These are phyloP conservation scores for Cheilinus undulatus DNA, from an alignment of 2,113 vertebrate genomes.

Conservation along the genomic window DNA sequence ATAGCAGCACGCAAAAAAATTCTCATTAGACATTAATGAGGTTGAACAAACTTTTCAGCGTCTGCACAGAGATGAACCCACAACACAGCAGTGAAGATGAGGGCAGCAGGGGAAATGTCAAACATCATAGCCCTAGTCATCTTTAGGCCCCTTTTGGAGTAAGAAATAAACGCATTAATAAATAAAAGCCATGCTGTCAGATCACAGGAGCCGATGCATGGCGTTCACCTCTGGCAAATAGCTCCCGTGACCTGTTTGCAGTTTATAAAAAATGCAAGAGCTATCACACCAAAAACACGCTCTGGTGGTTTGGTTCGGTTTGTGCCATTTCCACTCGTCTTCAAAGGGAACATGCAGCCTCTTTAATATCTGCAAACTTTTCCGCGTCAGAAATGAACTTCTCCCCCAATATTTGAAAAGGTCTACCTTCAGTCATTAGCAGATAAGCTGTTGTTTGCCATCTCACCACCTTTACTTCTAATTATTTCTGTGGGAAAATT, in stretches of 20 bases:
- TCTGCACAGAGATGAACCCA: conserved; percentile 8
- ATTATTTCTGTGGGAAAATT: conserved; percentile 60
- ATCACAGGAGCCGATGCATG: conserved; percentile 34
- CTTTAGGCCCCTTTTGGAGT: conserved; percentile 32
- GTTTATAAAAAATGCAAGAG: conserved; percentile 62
- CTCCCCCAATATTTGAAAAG: background rate
- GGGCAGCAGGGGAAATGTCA: conserved; percentile 25
- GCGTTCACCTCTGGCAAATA: conserved; percentile 59
- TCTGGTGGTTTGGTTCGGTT: conserved; percentile 31
- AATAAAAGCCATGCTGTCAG: conserved; percentile 37
- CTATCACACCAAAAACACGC: conserved; percentile 41
- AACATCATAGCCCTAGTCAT: conserved; percentile 32
- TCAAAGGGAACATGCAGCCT: conserved; percentile 23
- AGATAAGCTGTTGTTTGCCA: conserved; percentile 34
- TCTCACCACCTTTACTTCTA: conserved; percentile 46
- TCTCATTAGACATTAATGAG: conserved; percentile 37
- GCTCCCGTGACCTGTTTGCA: conserved; percentile 50
- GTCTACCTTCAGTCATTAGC: conserved; percentile 29
- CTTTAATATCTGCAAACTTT: background rate
- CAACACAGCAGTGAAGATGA: conserved; percentile 2
- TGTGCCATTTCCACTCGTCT: conserved; percentile 27
- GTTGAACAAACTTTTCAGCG: conserved; percentile 31
- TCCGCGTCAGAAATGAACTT: conserved; percentile 14
- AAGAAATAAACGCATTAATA: conserved; percentile 42
- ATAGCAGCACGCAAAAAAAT: conserved; percentile 19